Base-by-base conservation (phyloP, 2,113 vertebrate genomes). In the Chlorocebus sabaeus region DNA sequence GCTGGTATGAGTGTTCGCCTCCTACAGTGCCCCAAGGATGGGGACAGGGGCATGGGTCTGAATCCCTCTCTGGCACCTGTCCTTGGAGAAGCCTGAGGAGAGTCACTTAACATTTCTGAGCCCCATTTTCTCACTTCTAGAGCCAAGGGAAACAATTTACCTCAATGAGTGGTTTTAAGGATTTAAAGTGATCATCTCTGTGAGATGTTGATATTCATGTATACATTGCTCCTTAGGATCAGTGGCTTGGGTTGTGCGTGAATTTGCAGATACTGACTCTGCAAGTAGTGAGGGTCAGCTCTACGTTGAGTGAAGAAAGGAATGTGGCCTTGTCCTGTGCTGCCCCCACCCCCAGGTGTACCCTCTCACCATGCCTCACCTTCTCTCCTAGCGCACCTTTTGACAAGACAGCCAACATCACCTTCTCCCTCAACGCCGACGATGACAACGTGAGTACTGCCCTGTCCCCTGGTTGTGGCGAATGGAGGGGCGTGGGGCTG, bases 381-480 rank as follows among this genome's bases (percentile, higher is more conserved):
- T 27, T 40, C 70, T 45, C 64, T 67, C 10, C n/a, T 79, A 99
- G 98, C 1, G 98, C 98, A 0, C 98, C 98, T 14, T 99, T 99
- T 4, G 98, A 99, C 96, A 99, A 98, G 98, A 98, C 98, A 0
- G 98, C 98, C 73, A 99, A 97, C 59, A 99, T 99, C 95, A 98
- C 98, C 55, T 99, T 99, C 94, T 98, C 98, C n/a, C 97, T 99
- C 79, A 98, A 98, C 0, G 98, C 98, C 0, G 98, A 99, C 0
- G 98, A 98, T 0, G 98, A 99, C 70, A 98, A 98, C 2, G 98
- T 99, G 98, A 99, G 98, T 98, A 57, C 27, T 3, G 7, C 25
- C 61, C 43, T 0, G 0, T 40, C n/a, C 14, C 10, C 8, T 2
- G 35, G 32, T 2, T 25, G 55, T 23, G 35, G 38, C 0, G 6